Base-by-base conservation (phyloP, 2,888 invertebrate genomes). In the Panopea generosa region DNA sequence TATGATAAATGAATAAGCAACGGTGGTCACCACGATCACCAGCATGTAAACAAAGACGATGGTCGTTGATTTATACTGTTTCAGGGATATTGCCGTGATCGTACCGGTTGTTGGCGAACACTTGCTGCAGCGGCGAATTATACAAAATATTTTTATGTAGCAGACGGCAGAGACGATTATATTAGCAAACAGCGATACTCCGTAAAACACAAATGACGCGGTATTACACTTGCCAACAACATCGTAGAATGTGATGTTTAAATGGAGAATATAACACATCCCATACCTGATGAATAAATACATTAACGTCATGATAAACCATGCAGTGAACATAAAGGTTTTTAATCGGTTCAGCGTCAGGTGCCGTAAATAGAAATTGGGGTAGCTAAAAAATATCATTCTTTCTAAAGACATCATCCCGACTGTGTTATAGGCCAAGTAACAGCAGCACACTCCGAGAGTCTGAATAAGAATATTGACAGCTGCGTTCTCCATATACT, bases 331-430 rank as follows among this genome's bases (percentile, higher is more conserved):
- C 1, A 59, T 59, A 22, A 38, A 14, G 20, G n/a, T 68, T 45
- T 60, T 74, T 0, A 68, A 62, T 2, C 6, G 38, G 1, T 1
- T 16, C 0, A 59, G 45, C 3, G 50, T 68, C 11, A 74, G 24
- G 16, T 26, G 29, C 27, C 53, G 27, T 1, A 74, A 22, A 22
- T 74, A 74, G 18, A 68, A 68, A 40, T 68, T 24, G 0, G 74
- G 74, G 0, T 57, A 63, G 40, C 52, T 47, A 27, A 74, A 74
- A 11, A 74, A 53, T 9, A 74, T 22, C 1, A 74, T 45, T 22
- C 74, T 26, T 45, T 74, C 74, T 18, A 74, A 59, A 16, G 74
- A 68, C 74, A 74, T 74, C 11, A 68, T 27, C 1, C 74, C 74
- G 18, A 73, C 62, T 0, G 73, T 73, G 0, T 67, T 29, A n/a